phyloP scores from a whole-genome alignment of 2,888 invertebrate genomes.

The Seira ritae region DNA sequence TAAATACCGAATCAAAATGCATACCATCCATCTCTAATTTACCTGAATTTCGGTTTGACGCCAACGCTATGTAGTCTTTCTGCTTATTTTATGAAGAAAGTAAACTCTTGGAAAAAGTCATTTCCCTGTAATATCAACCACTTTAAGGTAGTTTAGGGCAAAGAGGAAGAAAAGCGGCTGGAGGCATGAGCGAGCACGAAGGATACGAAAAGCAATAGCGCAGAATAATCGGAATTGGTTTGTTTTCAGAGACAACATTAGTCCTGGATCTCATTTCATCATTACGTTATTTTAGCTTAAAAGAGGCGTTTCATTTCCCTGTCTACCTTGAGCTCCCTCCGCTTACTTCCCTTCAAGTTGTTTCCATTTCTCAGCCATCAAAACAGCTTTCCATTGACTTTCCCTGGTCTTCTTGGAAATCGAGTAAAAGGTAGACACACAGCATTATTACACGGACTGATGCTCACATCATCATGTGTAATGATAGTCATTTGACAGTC shows the following conservation, averaged over 20 bases:
- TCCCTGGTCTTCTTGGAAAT: not conserved
- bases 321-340: not conserved
- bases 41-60: not conserved
- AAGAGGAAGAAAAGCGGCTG: slow-evolving; percentile 33
- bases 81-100: too few relatives aligned
- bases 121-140: not conserved
- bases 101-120: not conserved
- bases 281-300: slow-evolving; percentile 67
- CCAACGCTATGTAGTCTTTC: too few relatives aligned
- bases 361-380: slow-evolving; percentile 60
- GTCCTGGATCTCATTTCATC: slow-evolving; percentile 67
- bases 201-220: slow-evolving; percentile 57
- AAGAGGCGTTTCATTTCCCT: slow-evolving; percentile 30
- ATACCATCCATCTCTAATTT: not conserved
- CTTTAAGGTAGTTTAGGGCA: not conserved
- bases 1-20: not conserved
- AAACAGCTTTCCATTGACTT: slow-evolving; percentile 60
- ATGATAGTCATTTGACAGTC: slow-evolving; percentile 23
- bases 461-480: slow-evolving; percentile 36
- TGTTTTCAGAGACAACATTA: slow-evolving; percentile 73
- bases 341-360: slow-evolving; percentile 58
- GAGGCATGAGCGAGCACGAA: too few relatives aligned
- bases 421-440: not conserved
- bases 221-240: slow-evolving; percentile 73
- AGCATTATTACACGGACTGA: slow-evolving; percentile 32